Conservation (phyloP, 2,888 invertebrate genomes). For the Parochlus steinenii region DNA sequence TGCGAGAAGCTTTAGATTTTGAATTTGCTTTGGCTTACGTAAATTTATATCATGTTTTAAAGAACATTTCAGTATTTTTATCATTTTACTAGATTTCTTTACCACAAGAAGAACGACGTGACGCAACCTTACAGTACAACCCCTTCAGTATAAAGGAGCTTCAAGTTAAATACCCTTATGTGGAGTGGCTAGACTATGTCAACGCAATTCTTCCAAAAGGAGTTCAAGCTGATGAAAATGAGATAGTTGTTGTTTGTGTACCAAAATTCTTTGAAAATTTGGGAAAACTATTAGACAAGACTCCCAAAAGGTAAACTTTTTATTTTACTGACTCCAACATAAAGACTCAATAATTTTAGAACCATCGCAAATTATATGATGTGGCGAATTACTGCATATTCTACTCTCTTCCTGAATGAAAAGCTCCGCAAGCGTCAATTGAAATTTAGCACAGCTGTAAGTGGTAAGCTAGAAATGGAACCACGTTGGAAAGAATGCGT, state of each 20-base stretch:
- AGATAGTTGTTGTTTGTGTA: constrained; percentile 60
- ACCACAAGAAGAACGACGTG: constrained; percentile 67
- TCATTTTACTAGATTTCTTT: constrained; percentile 56
- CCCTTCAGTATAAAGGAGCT: constrained; percentile 64
- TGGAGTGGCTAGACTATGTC: constrained; percentile 67
- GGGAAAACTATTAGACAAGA: constrained; percentile 27
- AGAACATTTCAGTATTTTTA: too few relatives aligned
- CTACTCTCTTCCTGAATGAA: constrained; percentile 56
- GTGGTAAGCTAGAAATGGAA: constrained; percentile 58
- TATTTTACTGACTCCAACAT: background rate
- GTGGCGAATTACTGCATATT: constrained; percentile 65
- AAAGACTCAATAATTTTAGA: constrained; percentile 19
- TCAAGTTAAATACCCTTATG: constrained; percentile 47
- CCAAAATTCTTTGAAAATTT: constrained; percentile 53
- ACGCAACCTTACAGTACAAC: constrained; percentile 69
- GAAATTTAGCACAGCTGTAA: constrained; percentile 53
- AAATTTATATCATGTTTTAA: constrained; percentile 27
- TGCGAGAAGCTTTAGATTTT: constrained; percentile 58
- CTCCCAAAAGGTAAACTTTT: constrained; percentile 8
- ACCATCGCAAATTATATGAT: constrained; percentile 63
- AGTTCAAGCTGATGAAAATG: constrained; percentile 39
- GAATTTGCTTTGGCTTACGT: constrained; percentile 76
- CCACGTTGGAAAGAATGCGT: constrained; percentile 68
- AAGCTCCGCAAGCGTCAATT: constrained; percentile 51
- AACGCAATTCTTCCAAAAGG: constrained; percentile 51